These are phyloP conservation scores for Aeoliscus strigatus DNA, from an alignment of 2,797 vertebrate species.

Conservation along the genomic window DNA sequence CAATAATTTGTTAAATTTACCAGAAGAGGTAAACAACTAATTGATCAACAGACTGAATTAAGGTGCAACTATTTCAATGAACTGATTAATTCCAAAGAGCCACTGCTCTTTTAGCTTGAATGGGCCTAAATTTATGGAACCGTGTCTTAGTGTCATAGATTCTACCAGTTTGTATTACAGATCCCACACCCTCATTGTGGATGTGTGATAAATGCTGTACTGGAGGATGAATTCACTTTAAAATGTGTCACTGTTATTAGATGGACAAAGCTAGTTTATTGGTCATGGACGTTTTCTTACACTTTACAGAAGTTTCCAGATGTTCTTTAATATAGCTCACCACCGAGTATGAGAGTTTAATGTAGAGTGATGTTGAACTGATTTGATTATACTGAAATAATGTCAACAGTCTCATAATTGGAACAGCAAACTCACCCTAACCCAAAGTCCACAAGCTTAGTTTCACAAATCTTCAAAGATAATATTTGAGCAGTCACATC, in stretches of 20 bases:
- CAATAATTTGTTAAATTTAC: no score
- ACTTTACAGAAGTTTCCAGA: constrained; percentile 12
- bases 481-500: constrained; percentile 72
- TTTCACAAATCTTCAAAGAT: constrained; percentile 63
- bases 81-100: no score
- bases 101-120: no score
- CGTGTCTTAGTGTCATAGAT: no score
- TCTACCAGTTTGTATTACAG: no score
- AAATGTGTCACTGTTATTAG: background rate
- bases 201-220: background rate
- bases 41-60: no score
- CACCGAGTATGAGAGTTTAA: constrained; percentile 7
- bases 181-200: background rate
- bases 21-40: no score
- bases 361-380: constrained; percentile 54
- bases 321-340: constrained; percentile 23
- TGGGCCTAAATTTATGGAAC: no score
- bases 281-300: constrained; percentile 1
- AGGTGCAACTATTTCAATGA: no score
- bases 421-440: constrained; percentile 61
- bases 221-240: background rate
- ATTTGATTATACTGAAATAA: constrained; percentile 65
- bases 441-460: constrained; percentile 66
- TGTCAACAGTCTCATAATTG: constrained; percentile 66
- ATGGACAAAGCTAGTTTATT: background rate